phyloP scores from a whole-genome alignment of 2,888 invertebrate species.

The Nemotelus nigrinus region DNA sequence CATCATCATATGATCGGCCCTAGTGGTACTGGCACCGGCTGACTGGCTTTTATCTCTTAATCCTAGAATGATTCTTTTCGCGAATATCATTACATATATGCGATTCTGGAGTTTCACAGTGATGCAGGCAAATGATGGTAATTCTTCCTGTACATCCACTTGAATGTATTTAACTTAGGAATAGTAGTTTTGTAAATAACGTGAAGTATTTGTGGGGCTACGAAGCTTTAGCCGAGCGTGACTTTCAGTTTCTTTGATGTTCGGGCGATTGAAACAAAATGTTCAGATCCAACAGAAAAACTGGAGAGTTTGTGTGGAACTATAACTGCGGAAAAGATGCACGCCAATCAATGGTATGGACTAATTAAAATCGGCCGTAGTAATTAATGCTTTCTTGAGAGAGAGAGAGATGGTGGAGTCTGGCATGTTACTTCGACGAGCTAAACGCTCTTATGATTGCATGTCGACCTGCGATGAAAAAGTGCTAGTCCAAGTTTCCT shows the following conservation, averaged over 20 bases:
- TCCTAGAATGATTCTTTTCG: too few species aligned
- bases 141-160: too few species aligned
- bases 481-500: neutral
- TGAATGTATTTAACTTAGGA: too few species aligned
- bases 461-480: neutral
- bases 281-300: too few species aligned
- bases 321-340: slow-evolving; percentile 5
- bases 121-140: too few species aligned
- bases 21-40: too few species aligned
- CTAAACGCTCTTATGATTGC: neutral
- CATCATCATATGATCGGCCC: too few species aligned
- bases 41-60: too few species aligned
- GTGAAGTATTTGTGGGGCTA: too few species aligned
- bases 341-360: slow-evolving; percentile 45
- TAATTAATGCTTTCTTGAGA: slow-evolving; percentile 31
- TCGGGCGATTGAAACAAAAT: slow-evolving; percentile 5
- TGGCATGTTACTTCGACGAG: neutral
- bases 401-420: neutral
- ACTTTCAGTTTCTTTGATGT: slow-evolving; percentile 33
- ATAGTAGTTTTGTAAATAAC: too few species aligned
- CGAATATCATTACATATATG: too few species aligned
- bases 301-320: neutral
- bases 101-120: too few species aligned
- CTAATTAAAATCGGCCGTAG: slow-evolving; percentile 41
- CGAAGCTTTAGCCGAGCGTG: slow-evolving; percentile 29